Evolutionary conservation across 2,888 invertebrate genomes (phyloP), one percentile per base, ranked within the genome.

Genomic region (Flabesymbios commensalis): DNA sequence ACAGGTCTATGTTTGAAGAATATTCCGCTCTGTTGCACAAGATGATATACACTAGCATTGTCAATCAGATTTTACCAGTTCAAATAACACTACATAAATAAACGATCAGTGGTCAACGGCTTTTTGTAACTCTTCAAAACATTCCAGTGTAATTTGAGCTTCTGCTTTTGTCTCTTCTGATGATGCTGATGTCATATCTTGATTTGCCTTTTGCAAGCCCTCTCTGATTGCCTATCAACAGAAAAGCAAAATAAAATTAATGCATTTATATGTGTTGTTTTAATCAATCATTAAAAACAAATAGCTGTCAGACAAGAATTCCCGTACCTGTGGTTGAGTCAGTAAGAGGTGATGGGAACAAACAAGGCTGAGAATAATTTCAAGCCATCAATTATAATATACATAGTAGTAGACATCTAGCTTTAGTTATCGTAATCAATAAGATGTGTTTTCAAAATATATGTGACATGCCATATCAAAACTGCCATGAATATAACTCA

Each of bases 91-190:
- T n/a, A n/a, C n/a, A n/a, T n/a, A n/a, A n/a, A n/a, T n/a, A n/a
- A n/a, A n/a, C n/a, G n/a, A n/a, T n/a, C n/a, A n/a, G n/a, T 70
- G 74, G 63, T 79, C 77, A 19, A 76, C 58, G 67, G 96, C 95
- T 84, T 92, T 92, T 57, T 94, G 90, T 73, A 98, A 87, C 72
- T 94, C 94, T 84, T 97, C 95, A 55, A 91, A 93, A 57, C 95
- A 94, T 85, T 98, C 97, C 7, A 97, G 85, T 39, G 94, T 93
- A 77, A 98, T 94, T 66, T 89, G 89, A 55, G 96, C 97, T 85
- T 94, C 94, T 19, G 95, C 96, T 82, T 86, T 86, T 75, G 91
- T 94, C 84, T 88, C 86, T 0, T 97, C 96, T 57, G 88, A 87
- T 7, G 87, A 84, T 22, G 97, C 96, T n/a, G 92, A 89, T 59